phyloP scores from a whole-genome alignment of 1,140 invertebrate species.

The Cydia amplana region DNA sequence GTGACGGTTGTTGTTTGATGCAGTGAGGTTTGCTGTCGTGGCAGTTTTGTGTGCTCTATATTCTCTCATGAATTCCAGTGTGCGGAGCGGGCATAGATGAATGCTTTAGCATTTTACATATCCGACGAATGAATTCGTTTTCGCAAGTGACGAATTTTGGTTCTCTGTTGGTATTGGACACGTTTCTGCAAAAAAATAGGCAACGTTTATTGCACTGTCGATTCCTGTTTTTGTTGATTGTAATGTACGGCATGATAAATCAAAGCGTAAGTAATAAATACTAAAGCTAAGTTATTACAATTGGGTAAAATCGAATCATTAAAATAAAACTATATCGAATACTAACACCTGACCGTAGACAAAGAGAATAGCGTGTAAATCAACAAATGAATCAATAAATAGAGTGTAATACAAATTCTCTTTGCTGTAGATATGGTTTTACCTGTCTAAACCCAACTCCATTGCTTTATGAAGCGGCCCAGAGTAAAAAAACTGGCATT shows the following conservation, averaged over 20 bases:
- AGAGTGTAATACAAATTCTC: too few species aligned
- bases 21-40: conserved; percentile 66
- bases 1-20: conserved; percentile 71
- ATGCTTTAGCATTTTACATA: conserved; percentile 79
- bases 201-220: not conserved
- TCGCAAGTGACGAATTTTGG: conserved; percentile 64
- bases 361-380: too few species aligned
- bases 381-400: too few species aligned
- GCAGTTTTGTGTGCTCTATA: conserved; percentile 71
- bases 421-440: too few species aligned
- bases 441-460: conserved; percentile 36
- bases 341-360: not conserved
- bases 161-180: conserved; percentile 72
- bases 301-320: not conserved
- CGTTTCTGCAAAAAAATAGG: conserved; percentile 51
- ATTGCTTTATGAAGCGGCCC: conserved; percentile 39
- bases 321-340: conserved; percentile 42
- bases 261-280: not conserved
- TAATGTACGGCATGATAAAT: not conserved
- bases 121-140: conserved; percentile 76
- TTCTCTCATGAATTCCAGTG: conserved; percentile 75
- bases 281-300: not conserved
- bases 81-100: conserved; percentile 71
- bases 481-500: conserved; percentile 38
- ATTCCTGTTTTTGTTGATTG: not conserved